Base-by-base conservation (phyloP, 2,888 invertebrate species). In the Rhamnusium bicolor region DNA sequence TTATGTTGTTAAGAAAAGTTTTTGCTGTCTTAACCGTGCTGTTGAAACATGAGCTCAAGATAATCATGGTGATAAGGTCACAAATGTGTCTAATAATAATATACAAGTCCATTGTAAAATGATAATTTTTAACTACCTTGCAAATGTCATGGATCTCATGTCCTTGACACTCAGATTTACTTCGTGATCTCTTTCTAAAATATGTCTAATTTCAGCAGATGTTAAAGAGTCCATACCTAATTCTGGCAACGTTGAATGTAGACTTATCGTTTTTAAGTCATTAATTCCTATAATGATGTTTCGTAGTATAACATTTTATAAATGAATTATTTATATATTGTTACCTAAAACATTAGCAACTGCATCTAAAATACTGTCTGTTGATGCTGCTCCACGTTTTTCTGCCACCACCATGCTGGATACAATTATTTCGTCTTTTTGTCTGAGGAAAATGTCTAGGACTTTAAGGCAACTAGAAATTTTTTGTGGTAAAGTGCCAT, bases 141-240 rank as follows among this genome's bases (percentile, higher is more conserved):
- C 91, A 78, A 97, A 93, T 0, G 95, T 96, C 27, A 97, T 87
- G 0, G 92, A 91, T 60, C 97, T 91, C 69, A 98, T 93, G 80
- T 97, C 97, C 84, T 96, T 94, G 3, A 96, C 93, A 0, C 96
- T 93, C 5, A 98, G 89, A 85, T 93, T 93, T 66, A 98, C 89
- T 84, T 98, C 96, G 85, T 94, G 97, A 85, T 96, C 95, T 81
- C 96, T 90, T 86, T 98, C 97, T 0, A 98, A 87, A 0, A 94
- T 94, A 88, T 97, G 97, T 81, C 97, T 98, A 79, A 98, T 96
- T 88, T 98, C 98, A 0, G 98, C 96, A 0, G 96, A 96, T 96
- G 97, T 98, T 90, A 98, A 93, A 1, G 98, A 98, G 89, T 98
- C 98, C 93, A 98, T 95, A 40, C 98, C 98, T 76, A 98, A 89